A percentile compares a stretch with the other conserved stretches of the same genome.
Evolutionary conservation across 2,888 invertebrate genomes (phyloP).

Genomic region (Sesamia inferens): DNA sequence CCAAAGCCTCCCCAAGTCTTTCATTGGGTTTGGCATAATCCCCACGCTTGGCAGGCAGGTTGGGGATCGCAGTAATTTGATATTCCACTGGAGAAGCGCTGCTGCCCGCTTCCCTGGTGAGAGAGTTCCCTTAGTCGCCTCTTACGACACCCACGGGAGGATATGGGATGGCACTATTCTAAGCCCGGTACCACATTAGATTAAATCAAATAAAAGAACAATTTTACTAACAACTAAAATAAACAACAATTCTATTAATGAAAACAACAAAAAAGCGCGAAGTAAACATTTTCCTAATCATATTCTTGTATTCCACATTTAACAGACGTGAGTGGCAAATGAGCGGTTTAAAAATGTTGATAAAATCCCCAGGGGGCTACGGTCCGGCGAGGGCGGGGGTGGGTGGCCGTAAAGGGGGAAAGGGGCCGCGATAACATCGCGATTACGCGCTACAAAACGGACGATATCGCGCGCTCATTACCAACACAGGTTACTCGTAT

Average conservation of each 20-base stretch:
- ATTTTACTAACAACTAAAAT: background rate
- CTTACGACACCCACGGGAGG: no score
- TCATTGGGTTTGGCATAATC: no score
- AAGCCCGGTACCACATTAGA: background rate
- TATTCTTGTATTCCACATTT: slow-evolving; percentile 29
- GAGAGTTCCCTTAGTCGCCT: no score
- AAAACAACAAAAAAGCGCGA: background rate
- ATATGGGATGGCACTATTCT: no score
- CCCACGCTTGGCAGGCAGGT: no score
- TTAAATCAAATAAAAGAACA: background rate
- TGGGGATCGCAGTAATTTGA: no score
- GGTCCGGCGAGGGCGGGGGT: slow-evolving; percentile 71
- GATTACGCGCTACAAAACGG: slow-evolving; percentile 88
- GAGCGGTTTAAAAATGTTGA: slow-evolving; percentile 63
- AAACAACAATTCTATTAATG: background rate
- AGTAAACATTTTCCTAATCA: slow-evolving; percentile 6
- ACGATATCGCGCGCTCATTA: slow-evolving; percentile 84
- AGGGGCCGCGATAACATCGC: slow-evolving; percentile 74
- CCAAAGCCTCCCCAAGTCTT: no score
- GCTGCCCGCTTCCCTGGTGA: no score
- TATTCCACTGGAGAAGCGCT: no score
- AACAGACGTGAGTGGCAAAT: slow-evolving; percentile 63
- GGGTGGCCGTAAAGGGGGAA: slow-evolving; percentile 51
- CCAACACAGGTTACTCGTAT: slow-evolving; percentile 77
- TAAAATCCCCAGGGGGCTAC: slow-evolving; percentile 73